Base-by-base conservation (phyloP, 2,888 invertebrate genomes). In the Cheilosia impressa region DNA sequence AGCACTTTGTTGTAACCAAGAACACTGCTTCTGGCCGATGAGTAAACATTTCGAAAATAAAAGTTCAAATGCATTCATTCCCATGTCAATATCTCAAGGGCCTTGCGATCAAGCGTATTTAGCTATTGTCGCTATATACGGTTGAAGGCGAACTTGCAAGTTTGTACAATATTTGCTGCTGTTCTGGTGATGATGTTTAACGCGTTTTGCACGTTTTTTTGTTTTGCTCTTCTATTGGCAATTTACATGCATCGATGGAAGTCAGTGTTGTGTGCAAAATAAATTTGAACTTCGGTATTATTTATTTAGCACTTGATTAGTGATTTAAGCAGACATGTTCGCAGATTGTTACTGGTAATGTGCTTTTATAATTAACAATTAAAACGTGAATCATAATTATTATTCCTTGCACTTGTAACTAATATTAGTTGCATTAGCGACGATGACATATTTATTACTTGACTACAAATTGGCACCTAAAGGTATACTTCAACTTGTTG, bases 21-120 rank as follows among this genome's bases (percentile, higher is more conserved):
- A 62, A n/a, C 53, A 52, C 34, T 52, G 22, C 24, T 53, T 68
- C 43, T 53, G 27, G 22, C 24, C 52, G 31, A 7, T 9, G 17
- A 43, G 52, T 60, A 7, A 27, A 43, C 17, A 52, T 68, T 6
- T 34, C 52, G 27, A 24, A 45, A 41, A 47, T 24, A 19, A 65
- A 84, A 79, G 69, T 84, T 75, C 63, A 79, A 38, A 73, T 69
- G 60, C 75, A 84, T 84, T 75, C 75, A 84, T 84, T 75, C 71
- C 75, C 75, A 84, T 71, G 75, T 45, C 73, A 75, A 47, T 31
- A 31, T 79, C 65, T 65, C 79, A 79, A 80, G 84, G 84, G 80
- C 58, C 7, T 24, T 50, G 17, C 10, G 52, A 52, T 24, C 52
- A 52, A 52, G 4, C 22, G 27, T 45, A 38, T 62, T 80, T 68